These are phyloP conservation scores for Hyles euphorbiae DNA, from an alignment of 1,140 invertebrate species.

Conservation along the genomic window DNA sequence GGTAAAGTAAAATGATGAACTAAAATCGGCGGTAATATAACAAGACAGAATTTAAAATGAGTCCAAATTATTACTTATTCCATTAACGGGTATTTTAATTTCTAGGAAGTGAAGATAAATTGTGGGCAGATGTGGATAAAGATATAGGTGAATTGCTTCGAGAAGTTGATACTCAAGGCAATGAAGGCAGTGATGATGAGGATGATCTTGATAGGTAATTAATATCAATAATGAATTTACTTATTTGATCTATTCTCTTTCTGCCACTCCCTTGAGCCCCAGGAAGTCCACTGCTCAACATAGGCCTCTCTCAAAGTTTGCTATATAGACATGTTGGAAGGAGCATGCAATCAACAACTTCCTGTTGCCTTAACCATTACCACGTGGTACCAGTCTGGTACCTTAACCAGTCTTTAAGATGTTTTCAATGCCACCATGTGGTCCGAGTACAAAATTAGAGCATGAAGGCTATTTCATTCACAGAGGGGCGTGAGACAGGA, in stretches of 20 bases:
- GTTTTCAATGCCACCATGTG: neutral
- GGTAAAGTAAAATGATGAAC: slow-evolving; percentile 26
- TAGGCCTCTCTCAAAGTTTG: neutral
- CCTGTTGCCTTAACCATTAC: neutral
- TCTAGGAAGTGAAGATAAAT: slow-evolving; percentile 78
- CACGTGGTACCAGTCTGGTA: neutral
- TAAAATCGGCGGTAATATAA: no score
- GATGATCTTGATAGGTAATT: slow-evolving; percentile 79
- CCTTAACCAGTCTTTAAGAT: neutral
- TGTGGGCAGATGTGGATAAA: slow-evolving; percentile 86
- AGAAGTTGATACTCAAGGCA: slow-evolving; percentile 77
- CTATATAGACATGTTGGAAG: neutral
- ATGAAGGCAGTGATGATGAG: slow-evolving; percentile 82
- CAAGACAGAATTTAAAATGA: no score
- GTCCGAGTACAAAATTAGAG: no score
- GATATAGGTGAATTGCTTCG: slow-evolving; percentile 82
- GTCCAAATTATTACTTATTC: no score
- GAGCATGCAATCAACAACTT: neutral
- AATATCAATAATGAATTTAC: neutral
- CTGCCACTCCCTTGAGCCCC: neutral
- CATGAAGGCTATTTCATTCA: no score
- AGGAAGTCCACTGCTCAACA: no score
- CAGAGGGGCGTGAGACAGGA: no score
- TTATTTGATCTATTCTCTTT: neutral
- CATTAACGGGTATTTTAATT: no score